These are phyloP conservation scores for Platichthys stellatus DNA, from an alignment of 2,113 vertebrate species.

Conservation along the genomic window DNA sequence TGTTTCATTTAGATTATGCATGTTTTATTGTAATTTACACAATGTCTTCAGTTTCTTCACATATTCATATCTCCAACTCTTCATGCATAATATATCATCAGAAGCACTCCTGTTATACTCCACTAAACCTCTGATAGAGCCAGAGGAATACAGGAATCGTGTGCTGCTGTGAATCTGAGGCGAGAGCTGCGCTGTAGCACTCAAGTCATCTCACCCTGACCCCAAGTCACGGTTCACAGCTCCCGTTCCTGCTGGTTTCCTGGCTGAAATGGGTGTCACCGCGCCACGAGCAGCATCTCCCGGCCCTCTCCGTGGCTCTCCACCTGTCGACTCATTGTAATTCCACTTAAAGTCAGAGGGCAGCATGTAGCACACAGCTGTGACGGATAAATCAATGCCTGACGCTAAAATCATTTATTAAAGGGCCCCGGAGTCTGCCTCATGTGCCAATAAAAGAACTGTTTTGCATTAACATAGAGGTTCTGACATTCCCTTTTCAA, in stretches of 20 bases:
- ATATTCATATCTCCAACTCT: neutral
- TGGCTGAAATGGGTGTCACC: slow-evolving; percentile 61
- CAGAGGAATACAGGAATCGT: slow-evolving; percentile 12
- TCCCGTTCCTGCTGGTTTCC: slow-evolving; percentile 57
- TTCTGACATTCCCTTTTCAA: neutral
- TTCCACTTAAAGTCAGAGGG: slow-evolving; percentile 47
- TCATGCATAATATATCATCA: neutral
- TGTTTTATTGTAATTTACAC: neutral
- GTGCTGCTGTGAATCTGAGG: slow-evolving; percentile 14
- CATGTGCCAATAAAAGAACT: neutral
- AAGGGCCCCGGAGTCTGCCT: neutral
- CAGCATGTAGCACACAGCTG: slow-evolving; percentile 20
- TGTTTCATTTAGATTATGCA: neutral
- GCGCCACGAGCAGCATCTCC: slow-evolving; percentile 35
- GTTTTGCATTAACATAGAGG: slow-evolving; percentile 4
- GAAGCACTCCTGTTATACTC: neutral
- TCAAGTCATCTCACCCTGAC: slow-evolving; percentile 57
- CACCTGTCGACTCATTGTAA: slow-evolving; percentile 56
- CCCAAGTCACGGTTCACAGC: slow-evolving; percentile 59
- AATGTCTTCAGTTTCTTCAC: neutral
- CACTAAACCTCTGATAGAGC: neutral
- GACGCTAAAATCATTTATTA: slow-evolving; percentile 1
- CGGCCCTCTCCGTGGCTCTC: slow-evolving; percentile 36
- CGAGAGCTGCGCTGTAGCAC: slow-evolving; percentile 26
- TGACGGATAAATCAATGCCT: slow-evolving; percentile 27